A percentile compares a stretch with the other conserved stretches of the same genome.
Conservation (phyloP, 2,797 vertebrate genomes). For the Xiphophorus birchmanni region DNA sequence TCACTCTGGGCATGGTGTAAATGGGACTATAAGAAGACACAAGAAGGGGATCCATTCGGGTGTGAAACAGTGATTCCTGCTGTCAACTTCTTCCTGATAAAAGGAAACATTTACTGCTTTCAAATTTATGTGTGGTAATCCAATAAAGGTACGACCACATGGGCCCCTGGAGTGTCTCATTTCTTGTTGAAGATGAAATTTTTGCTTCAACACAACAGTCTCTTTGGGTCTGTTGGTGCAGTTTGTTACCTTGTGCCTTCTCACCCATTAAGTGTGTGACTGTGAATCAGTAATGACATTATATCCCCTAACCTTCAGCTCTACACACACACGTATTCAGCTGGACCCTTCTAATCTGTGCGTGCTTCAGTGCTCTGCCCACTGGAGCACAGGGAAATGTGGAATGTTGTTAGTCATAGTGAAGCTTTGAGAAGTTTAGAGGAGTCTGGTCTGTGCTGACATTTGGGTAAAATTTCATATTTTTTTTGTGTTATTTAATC, state of each 20-base stretch:
- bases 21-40: slow-evolving; percentile 77
- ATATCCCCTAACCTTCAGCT: slow-evolving; percentile 71
- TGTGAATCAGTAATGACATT: slow-evolving; percentile 85
- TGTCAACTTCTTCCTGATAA: slow-evolving; percentile 52
- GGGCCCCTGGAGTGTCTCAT: slow-evolving; percentile 47
- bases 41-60: slow-evolving; percentile 65
- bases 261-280: slow-evolving; percentile 74
- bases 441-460: slow-evolving; percentile 54
- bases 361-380: slow-evolving; percentile 65
- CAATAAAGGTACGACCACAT: slow-evolving; percentile 51
- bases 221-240: slow-evolving; percentile 47
- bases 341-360: slow-evolving; percentile 60
- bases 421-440: slow-evolving; percentile 66
- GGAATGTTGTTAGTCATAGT: slow-evolving; percentile 75
- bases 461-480: slow-evolving; percentile 50
- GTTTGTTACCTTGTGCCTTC: slow-evolving; percentile 80
- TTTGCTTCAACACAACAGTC: slow-evolving; percentile 40
- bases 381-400: slow-evolving; percentile 67
- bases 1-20: slow-evolving; percentile 65
- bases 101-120: slow-evolving; percentile 56
- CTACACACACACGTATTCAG: slow-evolving; percentile 61
- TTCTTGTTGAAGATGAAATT: slow-evolving; percentile 51
- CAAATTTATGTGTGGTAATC: slow-evolving; percentile 61
- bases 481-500: slow-evolving; percentile 40
- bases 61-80: slow-evolving; percentile 60